Percentiles rank a stretch among this genome's conserved stretches.
These are phyloP conservation scores for Aurelia sp. DNA, from an alignment of 30 jellyfish, hydroid and myxozoan species.

Conservation along the genomic window DNA sequence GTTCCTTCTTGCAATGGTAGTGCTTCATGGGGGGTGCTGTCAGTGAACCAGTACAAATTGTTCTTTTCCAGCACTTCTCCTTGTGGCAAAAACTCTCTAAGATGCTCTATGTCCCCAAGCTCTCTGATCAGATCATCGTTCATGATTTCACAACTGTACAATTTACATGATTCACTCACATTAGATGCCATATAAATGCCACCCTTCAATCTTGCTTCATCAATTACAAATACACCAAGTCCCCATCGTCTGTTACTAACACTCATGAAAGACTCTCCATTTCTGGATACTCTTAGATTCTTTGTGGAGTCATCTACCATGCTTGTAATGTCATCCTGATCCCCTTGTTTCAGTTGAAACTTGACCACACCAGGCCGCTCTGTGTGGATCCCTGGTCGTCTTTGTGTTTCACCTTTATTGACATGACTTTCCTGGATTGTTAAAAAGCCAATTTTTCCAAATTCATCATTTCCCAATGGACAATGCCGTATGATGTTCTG, in stretches of 20 bases:
- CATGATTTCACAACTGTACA: conserved; percentile 59
- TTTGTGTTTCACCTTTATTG: conserved; percentile 47
- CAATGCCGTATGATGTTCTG: background rate
- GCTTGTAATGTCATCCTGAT: background rate
- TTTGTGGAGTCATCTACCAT: background rate
- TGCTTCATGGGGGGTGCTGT: conserved; percentile 77
- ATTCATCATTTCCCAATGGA: conserved; percentile 10
- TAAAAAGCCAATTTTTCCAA: conserved; percentile 54
- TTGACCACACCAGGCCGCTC: conserved; percentile 62
- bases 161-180: conserved; percentile 42
- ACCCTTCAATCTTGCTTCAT: conserved; percentile 1
- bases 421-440: conserved; percentile 73
- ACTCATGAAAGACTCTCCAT: background rate
- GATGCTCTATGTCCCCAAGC: conserved; percentile 68
- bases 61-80: conserved; percentile 28
- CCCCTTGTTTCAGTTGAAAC: background rate
- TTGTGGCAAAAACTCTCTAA: conserved; percentile 52
- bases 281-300: background rate
- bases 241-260: background rate
- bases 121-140: conserved; percentile 34
- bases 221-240: background rate
- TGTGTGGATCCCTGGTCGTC: conserved; percentile 79
- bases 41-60: conserved; percentile 64
- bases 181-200: conserved; percentile 77
- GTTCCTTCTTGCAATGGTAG: conserved; percentile 27